Evolutionary conservation across 2,113 vertebrate species (phyloP).

Genomic region (Alligator sinensis): DNA sequence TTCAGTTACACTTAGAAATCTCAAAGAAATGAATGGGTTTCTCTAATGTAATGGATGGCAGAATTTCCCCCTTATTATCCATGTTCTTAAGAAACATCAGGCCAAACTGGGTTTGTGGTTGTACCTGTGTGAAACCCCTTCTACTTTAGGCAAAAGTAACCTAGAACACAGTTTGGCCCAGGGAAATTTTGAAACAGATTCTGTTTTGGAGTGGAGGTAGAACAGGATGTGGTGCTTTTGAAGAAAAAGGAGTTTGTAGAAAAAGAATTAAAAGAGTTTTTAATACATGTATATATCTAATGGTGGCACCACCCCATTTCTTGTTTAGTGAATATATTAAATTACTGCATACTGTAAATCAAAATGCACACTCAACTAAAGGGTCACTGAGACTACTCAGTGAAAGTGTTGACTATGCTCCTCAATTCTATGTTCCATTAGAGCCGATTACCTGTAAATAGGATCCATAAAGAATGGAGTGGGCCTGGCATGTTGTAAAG

Average conservation of each 20-base stretch:
- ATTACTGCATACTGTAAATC: not conserved
- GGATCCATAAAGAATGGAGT: conserved; percentile 99
- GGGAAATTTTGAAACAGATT: not conserved
- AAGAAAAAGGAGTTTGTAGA: not conserved
- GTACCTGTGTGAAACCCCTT: not conserved
- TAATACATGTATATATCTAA: not conserved
- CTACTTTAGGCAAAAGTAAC: not conserved
- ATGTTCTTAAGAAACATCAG: not conserved
- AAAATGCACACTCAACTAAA: not conserved
- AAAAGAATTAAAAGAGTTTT: not conserved
- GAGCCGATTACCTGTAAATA: conserved; percentile 94
- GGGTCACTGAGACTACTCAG: not conserved
- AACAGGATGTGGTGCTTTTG: not conserved
- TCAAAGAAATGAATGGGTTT: not conserved
- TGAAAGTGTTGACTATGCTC: not conserved
- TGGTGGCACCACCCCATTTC: not conserved
- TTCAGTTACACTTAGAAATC: not conserved
- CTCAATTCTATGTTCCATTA: not conserved
- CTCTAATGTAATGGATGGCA: not conserved
- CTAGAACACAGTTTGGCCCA: not conserved
- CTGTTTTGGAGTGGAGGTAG: not conserved
- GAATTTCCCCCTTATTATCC: conserved; percentile 1
- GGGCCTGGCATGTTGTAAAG: conserved; percentile 94
- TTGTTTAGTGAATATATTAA: not conserved
- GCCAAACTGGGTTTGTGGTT: not conserved